These are phyloP conservation scores for Drymodes brunneopygia DNA, from an alignment of 2,113 vertebrate genomes.

Conservation along the genomic window DNA sequence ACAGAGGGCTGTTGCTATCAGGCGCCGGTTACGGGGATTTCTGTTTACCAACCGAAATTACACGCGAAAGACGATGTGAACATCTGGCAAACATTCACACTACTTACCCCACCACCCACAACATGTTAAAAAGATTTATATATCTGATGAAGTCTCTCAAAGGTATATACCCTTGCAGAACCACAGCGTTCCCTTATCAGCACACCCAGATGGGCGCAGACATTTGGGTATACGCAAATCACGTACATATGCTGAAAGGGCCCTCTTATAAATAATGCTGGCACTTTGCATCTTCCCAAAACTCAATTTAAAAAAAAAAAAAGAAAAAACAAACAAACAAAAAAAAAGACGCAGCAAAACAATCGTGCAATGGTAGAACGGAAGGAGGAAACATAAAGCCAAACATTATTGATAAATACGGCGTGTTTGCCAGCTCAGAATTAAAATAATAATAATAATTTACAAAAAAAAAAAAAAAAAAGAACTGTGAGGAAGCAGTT, in stretches of 20 bases:
- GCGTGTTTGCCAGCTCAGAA: rapidly evolving
- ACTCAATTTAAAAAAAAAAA: background rate
- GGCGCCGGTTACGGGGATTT: slow-evolving; percentile 37
- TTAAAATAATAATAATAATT: background rate
- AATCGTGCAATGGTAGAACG: background rate
- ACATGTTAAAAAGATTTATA: slow-evolving; percentile 50
- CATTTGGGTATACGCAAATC: slow-evolving; percentile 25
- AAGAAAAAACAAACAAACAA: too few species aligned
- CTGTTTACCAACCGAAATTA: slow-evolving; percentile 69
- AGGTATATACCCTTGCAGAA: slow-evolving; percentile 29
- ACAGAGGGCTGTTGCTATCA: slow-evolving; percentile 45
- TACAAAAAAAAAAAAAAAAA: background rate
- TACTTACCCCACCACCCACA: slow-evolving; percentile 47
- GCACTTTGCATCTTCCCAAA: background rate
- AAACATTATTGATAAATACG: background rate
- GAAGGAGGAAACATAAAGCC: background rate
- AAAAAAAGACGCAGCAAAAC: background rate
- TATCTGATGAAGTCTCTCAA: slow-evolving; percentile 25
- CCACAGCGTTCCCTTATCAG: slow-evolving; percentile 10
- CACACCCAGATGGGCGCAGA: slow-evolving; percentile 17
- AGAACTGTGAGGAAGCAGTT: background rate
- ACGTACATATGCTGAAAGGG: background rate
- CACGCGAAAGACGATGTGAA: slow-evolving; percentile 49
- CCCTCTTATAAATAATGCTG: background rate
- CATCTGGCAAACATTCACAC: slow-evolving; percentile 58